A percentile compares a stretch with the other conserved stretches of the same genome.
Evolutionary conservation across 1,140 invertebrate species (phyloP).

Genomic region (Whitmania pigra): DNA sequence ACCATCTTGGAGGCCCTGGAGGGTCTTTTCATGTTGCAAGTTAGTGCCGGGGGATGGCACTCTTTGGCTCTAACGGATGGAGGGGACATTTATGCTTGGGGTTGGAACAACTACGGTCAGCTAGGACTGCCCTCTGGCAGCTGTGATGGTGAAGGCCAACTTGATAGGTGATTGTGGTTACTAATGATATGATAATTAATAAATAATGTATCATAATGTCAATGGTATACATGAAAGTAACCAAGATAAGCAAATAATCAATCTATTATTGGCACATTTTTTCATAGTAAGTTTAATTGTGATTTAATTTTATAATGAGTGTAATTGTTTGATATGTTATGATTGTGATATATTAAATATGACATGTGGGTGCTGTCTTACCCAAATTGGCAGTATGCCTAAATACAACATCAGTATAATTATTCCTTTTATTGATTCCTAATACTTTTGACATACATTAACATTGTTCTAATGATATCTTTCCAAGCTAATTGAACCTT

Average conservation of each 20-base stretch:
- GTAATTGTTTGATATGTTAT: not conserved
- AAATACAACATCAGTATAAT: not conserved
- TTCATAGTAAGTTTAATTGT: too few species aligned
- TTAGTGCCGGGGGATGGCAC: slow-evolving; percentile 69
- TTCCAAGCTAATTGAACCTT: not conserved
- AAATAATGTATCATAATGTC: not conserved
- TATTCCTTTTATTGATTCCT: not conserved
- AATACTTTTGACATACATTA: too few species aligned
- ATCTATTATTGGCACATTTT: not conserved
- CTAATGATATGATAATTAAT: not conserved
- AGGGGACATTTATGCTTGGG: slow-evolving; percentile 62
- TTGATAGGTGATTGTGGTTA: not conserved
- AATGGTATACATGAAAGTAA: not conserved
- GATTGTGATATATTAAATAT: not conserved
- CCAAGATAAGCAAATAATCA: not conserved
- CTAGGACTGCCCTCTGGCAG: slow-evolving; percentile 49
- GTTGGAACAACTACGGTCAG: slow-evolving; percentile 73
- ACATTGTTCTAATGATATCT: too few species aligned
- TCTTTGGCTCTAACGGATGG: slow-evolving; percentile 55
- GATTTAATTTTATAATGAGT: too few species aligned
- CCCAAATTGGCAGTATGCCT: not conserved
- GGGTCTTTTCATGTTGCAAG: slow-evolving; percentile 50
- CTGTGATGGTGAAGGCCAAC: slow-evolving; percentile 10
- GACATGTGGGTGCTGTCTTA: not conserved
- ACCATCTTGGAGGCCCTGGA: slow-evolving; percentile 55